Percentiles rank a stretch among this genome's conserved stretches.
Evolutionary conservation across 2,888 invertebrate species (phyloP).

Genomic region (Coelopa pilipes): DNA sequence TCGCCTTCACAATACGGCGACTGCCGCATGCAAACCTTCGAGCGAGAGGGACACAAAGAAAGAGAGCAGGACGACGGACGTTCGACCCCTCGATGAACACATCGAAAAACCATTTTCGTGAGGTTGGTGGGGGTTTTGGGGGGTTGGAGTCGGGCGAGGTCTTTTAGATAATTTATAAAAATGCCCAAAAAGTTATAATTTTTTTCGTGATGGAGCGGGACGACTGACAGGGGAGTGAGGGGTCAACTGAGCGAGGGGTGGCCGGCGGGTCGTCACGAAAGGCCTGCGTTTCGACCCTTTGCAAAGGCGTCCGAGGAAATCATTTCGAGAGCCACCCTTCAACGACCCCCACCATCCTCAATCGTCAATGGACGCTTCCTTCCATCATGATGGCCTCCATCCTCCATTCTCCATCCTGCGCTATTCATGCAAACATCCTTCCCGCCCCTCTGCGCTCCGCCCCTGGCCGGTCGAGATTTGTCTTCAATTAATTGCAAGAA

Average conservation of each 20-base stretch:
- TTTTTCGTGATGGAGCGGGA: not conserved
- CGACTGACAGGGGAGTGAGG: not conserved
- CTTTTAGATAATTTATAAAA: slow-evolving; percentile 20
- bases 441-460: not conserved
- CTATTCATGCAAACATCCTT: not conserved
- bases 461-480: not conserved
- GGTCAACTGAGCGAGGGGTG: too few relatives aligned
- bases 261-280: not conserved
- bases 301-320: not conserved
- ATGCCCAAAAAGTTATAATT: slow-evolving; percentile 15
- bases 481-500: slow-evolving; percentile 43
- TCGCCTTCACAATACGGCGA: too few relatives aligned
- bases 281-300: not conserved
- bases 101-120: not conserved
- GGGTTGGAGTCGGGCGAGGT: not conserved
- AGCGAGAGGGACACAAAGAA: too few relatives aligned
- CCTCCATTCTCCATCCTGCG: not conserved
- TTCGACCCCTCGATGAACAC: too few relatives aligned
- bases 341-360: too few relatives aligned
- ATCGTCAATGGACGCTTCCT: too few relatives aligned
- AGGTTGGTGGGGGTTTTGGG: not conserved
- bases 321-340: too few relatives aligned
- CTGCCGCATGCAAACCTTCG: too few relatives aligned
- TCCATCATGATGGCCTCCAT: not conserved
- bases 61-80: too few relatives aligned